These are phyloP conservation scores for Nephrotoma appendiculata DNA, from an alignment of 2,888 invertebrate genomes.

Conservation along the genomic window DNA sequence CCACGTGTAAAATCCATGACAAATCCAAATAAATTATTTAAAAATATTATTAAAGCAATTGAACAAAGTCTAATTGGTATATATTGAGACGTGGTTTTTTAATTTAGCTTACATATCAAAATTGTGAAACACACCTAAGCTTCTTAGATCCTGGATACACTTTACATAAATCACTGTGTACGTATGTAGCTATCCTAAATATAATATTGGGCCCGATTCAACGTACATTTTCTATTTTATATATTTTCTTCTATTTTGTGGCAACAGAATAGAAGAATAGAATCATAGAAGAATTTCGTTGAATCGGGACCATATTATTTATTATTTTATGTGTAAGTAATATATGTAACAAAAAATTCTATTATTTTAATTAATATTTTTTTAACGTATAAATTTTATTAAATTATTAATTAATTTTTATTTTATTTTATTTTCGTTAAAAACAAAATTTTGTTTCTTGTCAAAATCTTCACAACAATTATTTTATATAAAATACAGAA, in stretches of 20 bases:
- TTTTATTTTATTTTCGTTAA: not conserved
- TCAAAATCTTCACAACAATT: not conserved
- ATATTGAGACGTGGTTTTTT: not conserved
- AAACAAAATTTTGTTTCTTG: not conserved
- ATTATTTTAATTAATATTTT: not conserved
- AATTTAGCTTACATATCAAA: not conserved
- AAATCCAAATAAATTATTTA: not conserved
- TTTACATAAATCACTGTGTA: not conserved
- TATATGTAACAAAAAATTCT: not conserved
- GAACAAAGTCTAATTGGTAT: not conserved
- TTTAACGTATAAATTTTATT: not conserved
- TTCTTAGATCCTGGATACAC: not conserved
- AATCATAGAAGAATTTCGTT: too few relatives aligned
- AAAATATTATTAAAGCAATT: not conserved
- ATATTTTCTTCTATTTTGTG: too few relatives aligned
- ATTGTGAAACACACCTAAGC: not conserved
- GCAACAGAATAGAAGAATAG: too few relatives aligned
- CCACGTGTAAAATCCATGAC: not conserved
- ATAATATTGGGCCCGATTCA: too few relatives aligned
- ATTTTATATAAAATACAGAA: not conserved
- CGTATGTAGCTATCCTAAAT: not conserved
- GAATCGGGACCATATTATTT: too few relatives aligned
- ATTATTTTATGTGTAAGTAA: not conserved
- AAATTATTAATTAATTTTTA: not conserved
- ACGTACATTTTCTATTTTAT: too few relatives aligned